These are phyloP conservation scores for Plectropomus leopardus DNA, from an alignment of 2,113 vertebrate species.

Conservation along the genomic window DNA sequence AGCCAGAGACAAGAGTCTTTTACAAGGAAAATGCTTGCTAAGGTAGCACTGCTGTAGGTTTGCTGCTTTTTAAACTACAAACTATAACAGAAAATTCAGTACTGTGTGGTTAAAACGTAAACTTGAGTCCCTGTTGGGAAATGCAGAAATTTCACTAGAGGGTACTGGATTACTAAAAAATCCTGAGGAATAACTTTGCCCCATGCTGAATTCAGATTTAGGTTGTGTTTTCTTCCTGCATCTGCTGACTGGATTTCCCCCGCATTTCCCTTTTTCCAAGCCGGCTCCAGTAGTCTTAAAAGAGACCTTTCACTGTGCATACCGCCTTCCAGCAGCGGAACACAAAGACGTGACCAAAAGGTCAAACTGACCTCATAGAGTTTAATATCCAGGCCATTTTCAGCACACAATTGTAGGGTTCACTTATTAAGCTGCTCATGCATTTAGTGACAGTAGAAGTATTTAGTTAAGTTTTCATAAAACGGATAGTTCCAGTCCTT, in stretches of 20 bases:
- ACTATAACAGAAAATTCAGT: not conserved
- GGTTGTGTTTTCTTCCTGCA: constrained; percentile 62
- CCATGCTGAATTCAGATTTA: constrained; percentile 45
- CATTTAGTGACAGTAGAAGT: not conserved
- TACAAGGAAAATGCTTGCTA: constrained; percentile 27
- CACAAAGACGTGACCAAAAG: constrained; percentile 34
- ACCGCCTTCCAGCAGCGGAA: constrained; percentile 75
- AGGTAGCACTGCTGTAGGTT: not conserved
- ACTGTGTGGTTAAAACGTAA: constrained; percentile 1
- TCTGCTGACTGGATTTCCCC: constrained; percentile 83
- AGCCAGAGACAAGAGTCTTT: constrained; percentile 36
- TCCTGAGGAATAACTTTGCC: constrained; percentile 17
- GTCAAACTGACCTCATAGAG: constrained; percentile 48
- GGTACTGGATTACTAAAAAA: not conserved
- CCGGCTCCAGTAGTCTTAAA: constrained; percentile 85
- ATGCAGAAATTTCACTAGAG: not conserved
- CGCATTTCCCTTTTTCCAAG: constrained; percentile 79
- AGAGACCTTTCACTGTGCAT: constrained; percentile 88
- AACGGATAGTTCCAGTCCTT: too few species aligned
- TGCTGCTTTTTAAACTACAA: not conserved
- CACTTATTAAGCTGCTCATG: not conserved
- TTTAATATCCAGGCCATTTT: constrained; percentile 13
- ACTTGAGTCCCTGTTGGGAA: not conserved
- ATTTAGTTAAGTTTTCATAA: not conserved
- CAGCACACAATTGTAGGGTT: not conserved